Base-by-base conservation (phyloP, 1,140 invertebrate species). In the Aphelinus certus region DNA sequence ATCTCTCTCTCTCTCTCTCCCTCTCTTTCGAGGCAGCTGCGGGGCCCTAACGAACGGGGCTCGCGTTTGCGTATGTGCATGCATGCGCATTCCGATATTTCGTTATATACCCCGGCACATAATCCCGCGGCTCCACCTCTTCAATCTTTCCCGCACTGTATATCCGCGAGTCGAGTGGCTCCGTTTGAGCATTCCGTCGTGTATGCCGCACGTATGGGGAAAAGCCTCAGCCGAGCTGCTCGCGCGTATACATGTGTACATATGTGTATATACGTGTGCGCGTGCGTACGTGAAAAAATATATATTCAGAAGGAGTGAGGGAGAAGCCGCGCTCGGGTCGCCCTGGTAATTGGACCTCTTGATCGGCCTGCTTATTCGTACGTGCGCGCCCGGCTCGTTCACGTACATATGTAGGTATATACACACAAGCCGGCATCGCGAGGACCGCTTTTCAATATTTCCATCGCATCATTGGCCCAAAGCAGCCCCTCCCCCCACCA, bases 321-420 rank as follows among this genome's bases (percentile, higher is more conserved):
- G n/a, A 68, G 58, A 47, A 67, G 47, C 46, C 46, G 71, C 76
- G 61, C 63, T 58, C 68, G 62, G 75, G 77, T 67, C 67, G 68
- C 70, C 46, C 75, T 78, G 80, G 79, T 86, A 87, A 87, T 87
- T 87, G 85, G 85, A 80, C 80, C 85, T 84, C 84, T 87, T 83
- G 85, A 87, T 87, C 84, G 83, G 68, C 62, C 77, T 80, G 73
- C 9, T 53, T 53, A 75, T 77, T 76, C 76, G 78, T 78, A 65
- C 79, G 57, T 63, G 42, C 71, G 66, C 63, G 75, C 62, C 71
- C 64, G 58, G 74, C 67, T 73, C 46, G 63, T 42, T 53, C 51
- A 53, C 51, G 51, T 53, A 53, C 51, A 4, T 9, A 53, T 53
- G 51, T 4, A 53, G 0, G 51, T 53, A 53, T 63, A 46, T 48